phyloP scores from a whole-genome alignment of 1,140 invertebrate genomes.

The Magallana gigas region DNA sequence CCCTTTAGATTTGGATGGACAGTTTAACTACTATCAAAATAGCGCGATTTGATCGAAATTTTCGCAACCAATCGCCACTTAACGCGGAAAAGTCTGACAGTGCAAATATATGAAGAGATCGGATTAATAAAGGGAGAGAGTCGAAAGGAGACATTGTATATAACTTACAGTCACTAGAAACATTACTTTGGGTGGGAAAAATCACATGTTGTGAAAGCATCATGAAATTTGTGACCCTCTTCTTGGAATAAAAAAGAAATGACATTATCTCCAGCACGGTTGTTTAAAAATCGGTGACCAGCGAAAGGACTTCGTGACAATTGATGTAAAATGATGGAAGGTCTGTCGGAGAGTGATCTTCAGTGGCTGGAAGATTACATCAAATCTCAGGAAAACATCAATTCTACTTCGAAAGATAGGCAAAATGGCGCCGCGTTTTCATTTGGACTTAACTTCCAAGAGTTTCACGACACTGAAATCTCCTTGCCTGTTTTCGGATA shows the following conservation, averaged over 20 bases:
- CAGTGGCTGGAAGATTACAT: neutral
- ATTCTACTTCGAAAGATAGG: neutral
- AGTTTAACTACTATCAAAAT: neutral
- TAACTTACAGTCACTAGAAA: neutral
- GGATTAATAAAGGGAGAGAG: neutral
- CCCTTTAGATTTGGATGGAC: neutral
- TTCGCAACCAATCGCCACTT: neutral
- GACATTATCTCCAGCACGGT: neutral
- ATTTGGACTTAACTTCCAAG: conserved; percentile 35
- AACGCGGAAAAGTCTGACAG: neutral
- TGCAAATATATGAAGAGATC: neutral
- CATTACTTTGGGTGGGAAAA: conserved; percentile 18
- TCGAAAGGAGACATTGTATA: neutral
- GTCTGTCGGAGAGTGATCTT: neutral
- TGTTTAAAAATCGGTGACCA: neutral
- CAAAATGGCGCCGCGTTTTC: neutral
- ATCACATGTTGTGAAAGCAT: conserved; percentile 25
- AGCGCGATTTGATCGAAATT: neutral
- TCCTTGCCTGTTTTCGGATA: conserved; percentile 39
- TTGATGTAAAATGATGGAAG: neutral
- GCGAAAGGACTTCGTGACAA: neutral
- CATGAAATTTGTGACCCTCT: conserved; percentile 21
- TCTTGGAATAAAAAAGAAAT: neutral
- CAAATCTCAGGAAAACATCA: neutral
- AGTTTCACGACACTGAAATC: conserved; percentile 25